Percentiles rank a stretch among this genome's conserved stretches.
Conservation (phyloP, 2,113 vertebrate genomes). For the Aleadryas rufinucha region DNA sequence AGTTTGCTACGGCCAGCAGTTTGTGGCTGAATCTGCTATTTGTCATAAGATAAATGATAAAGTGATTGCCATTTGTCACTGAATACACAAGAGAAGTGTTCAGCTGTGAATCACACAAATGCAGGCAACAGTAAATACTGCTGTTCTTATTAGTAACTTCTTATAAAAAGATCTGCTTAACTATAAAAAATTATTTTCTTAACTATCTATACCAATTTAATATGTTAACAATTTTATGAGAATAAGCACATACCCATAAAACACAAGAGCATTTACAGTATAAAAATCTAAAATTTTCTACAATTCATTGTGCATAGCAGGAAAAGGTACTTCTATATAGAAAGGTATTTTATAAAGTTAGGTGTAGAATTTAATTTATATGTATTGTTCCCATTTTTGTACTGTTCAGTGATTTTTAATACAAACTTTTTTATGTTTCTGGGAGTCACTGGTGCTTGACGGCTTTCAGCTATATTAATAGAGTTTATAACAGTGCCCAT, state of each 20-base stretch:
- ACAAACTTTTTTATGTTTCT: slow-evolving; percentile 86
- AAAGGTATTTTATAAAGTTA: slow-evolving; percentile 77
- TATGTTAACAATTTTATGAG: slow-evolving; percentile 42
- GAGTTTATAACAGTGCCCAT: slow-evolving; percentile 78
- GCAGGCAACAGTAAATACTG: slow-evolving; percentile 73
- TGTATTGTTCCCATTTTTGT: slow-evolving; percentile 81
- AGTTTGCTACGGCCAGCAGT: slow-evolving; percentile 88
- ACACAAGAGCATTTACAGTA: background rate
- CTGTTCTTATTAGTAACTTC: slow-evolving; percentile 66
- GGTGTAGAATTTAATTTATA: slow-evolving; percentile 79
- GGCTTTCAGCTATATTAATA: slow-evolving; percentile 81
- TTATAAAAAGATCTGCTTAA: slow-evolving; percentile 26
- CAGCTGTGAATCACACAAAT: slow-evolving; percentile 75
- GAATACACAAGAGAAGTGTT: slow-evolving; percentile 80
- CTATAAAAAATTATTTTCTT: slow-evolving; percentile 35
- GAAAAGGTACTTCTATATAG: slow-evolving; percentile 56
- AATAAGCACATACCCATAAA: slow-evolving; percentile 13
- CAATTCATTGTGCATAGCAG: slow-evolving; percentile 52
- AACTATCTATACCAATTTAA: slow-evolving; percentile 38
- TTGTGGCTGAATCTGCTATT: slow-evolving; percentile 86
- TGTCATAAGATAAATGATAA: slow-evolving; percentile 89
- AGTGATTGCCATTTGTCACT: slow-evolving; percentile 87
- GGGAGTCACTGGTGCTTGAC: slow-evolving; percentile 74
- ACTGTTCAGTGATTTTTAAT: slow-evolving; percentile 85
- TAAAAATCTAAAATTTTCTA: slow-evolving; percentile 53